These are phyloP conservation scores for Pluvialis apricaria DNA, from an alignment of 2,113 vertebrate species.

Conservation along the genomic window DNA sequence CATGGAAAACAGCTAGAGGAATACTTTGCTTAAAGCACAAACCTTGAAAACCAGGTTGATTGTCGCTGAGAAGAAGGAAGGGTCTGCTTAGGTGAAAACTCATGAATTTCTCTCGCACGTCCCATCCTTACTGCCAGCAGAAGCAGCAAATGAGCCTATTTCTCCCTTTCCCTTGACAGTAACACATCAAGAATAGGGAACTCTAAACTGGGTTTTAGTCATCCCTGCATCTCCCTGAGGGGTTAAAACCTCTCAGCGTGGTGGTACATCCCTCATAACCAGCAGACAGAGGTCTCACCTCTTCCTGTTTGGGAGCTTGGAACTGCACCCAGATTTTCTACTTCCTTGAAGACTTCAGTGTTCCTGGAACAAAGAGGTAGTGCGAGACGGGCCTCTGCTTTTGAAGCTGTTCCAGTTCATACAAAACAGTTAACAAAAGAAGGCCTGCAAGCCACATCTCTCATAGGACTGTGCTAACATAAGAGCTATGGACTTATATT, in stretches of 20 bases:
- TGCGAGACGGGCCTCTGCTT: not conserved
- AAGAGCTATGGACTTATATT: not conserved
- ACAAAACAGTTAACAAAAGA: not conserved
- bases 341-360: not conserved
- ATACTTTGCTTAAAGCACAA: not conserved
- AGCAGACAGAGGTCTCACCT: not conserved
- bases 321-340: not conserved
- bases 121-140: not conserved
- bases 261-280: not conserved
- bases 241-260: not conserved
- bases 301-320: not conserved
- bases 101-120: not conserved
- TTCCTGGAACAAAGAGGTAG: not conserved
- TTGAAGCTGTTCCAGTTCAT: slow-evolving; percentile 13
- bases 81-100: not conserved
- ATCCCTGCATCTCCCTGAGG: not conserved
- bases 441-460: not conserved
- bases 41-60: not conserved
- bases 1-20: not conserved
- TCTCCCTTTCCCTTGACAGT: not conserved
- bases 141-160: not conserved
- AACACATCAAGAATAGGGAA: not conserved
- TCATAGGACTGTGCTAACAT: not conserved
- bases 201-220: not conserved
- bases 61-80: not conserved